Evolutionary conservation across 2,113 vertebrate genomes (phyloP).

Genomic region (Aplodontia rufa): DNA sequence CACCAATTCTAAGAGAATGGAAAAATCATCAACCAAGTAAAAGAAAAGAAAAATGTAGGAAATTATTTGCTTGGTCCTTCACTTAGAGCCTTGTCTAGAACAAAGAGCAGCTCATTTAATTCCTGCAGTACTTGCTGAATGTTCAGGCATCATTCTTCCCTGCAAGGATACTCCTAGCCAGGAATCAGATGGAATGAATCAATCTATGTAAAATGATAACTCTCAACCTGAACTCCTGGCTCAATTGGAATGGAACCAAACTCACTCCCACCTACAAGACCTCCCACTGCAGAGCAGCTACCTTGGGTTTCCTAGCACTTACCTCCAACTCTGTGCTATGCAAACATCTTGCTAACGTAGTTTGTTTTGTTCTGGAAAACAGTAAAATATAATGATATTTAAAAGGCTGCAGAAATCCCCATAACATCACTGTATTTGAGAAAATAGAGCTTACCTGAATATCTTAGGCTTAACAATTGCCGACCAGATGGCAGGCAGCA

Average conservation of each 20-base stretch:
- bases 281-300: neutral
- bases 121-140: neutral
- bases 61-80: neutral
- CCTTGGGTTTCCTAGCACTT: too few species aligned
- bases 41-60: neutral
- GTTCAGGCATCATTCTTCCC: neutral
- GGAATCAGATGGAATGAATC: neutral
- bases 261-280: rapidly evolving
- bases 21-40: neutral
- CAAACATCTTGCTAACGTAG: conserved; percentile 31
- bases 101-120: neutral
- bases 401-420: conserved; percentile 73
- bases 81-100: neutral
- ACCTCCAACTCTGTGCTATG: neutral
- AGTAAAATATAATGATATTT: conserved; percentile 70
- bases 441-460: conserved; percentile 75
- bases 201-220: neutral
- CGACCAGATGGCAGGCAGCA: conserved; percentile 81
- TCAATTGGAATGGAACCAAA: neutral
- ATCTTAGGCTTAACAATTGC: conserved; percentile 83
- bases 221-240: neutral
- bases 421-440: conserved; percentile 70
- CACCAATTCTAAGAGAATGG: neutral
- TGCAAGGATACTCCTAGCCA: neutral
- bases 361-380: conserved; percentile 63